Percentiles rank a stretch among this genome's conserved stretches.
Evolutionary conservation across 2,888 invertebrate genomes (phyloP).

Genomic region (Dastarcus helophoroides): DNA sequence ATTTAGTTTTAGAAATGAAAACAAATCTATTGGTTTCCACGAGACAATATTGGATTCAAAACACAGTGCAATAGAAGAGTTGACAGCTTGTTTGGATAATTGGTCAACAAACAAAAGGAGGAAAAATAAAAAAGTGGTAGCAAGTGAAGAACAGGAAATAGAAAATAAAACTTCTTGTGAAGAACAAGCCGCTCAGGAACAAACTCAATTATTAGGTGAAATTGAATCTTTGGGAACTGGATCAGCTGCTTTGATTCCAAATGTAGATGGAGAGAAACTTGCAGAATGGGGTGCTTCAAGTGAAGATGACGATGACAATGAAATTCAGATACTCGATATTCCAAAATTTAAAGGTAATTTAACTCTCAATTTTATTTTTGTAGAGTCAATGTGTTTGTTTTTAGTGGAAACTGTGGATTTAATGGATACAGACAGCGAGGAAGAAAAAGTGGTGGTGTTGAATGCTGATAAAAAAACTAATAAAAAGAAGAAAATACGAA

Average conservation of each 20-base stretch:
- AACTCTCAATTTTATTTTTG: neutral
- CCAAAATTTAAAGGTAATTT: too few relatives aligned
- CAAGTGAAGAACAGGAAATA: conserved; percentile 13
- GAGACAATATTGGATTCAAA: conserved; percentile 13
- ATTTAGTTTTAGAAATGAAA: conserved; percentile 16
- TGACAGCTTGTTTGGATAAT: conserved; percentile 24
- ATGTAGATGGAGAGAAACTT: conserved; percentile 18
- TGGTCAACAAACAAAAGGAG: conserved; percentile 23
- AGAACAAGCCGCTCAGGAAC: conserved; percentile 7
- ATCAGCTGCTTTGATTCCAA: conserved; percentile 35
- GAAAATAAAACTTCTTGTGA: conserved; percentile 15
- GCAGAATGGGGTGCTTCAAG: conserved; percentile 23
- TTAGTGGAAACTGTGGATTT: conserved; percentile 21
- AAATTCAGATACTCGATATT: too few relatives aligned
- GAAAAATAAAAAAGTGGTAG: conserved; percentile 20
- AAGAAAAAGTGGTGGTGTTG: conserved; percentile 31
- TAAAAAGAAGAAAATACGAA: conserved; percentile 22
- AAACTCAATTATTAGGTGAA: conserved; percentile 9
- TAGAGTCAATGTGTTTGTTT: conserved; percentile 13
- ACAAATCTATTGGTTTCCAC: conserved; percentile 21
- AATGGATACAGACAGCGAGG: conserved; percentile 31
- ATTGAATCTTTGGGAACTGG: conserved; percentile 28
- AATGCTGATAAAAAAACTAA: conserved; percentile 24
- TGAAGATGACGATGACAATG: conserved; percentile 25
- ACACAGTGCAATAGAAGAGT: conserved; percentile 16